Evolutionary conservation across 1,140 invertebrate genomes (phyloP), one percentile per base, ranked within the genome.

Genomic region (Drosophila fuyamai): DNA sequence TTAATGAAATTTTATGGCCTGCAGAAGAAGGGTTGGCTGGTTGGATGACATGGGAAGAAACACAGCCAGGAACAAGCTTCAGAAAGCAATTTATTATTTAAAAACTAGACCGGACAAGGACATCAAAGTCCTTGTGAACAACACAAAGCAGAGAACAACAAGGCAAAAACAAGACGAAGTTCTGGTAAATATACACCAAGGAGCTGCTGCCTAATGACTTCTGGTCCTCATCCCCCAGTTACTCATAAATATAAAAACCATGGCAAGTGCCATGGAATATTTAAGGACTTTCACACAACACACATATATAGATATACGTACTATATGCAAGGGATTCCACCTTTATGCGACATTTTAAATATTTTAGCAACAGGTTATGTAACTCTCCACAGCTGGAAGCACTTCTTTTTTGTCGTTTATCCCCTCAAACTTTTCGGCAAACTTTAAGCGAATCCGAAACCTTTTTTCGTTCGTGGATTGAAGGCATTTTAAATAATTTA

Each of bases 401-500:
- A 23, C 16, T 38, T 36, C n/a, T 40, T 43, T 27, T 32, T 50
- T 50, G 3, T 35, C 8, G 7, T 54, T 27, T 38, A 40, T n/a
- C 46, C 38, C 40, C 41, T 35, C 6, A 9, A 48, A 62, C n/a
- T 54, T 61, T 61, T 23, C 23, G 14, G 27, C 44, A 59, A 57
- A 73, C 47, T 73, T 73, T 23, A 61, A 72, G 55, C 18, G 35
- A 36, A 43, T 44, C 38, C n/a, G 43, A 72, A 43, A 36, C 44
- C 51, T 51, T 65, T 76, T 67, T 44, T 35, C 32, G 12, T 32
- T 53, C 44, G 29, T 35, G 36, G 65, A 71, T 57, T 71, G 67
- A 80, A 59, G 61, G 72, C 58, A 51, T 70, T 85, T 81, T 84
- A 74, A 84, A 84, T 84, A 84, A 85, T 84, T 85, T 85, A 85